Evolutionary conservation across 2,888 invertebrate genomes (phyloP).

Genomic region (Steromphala cineraria): DNA sequence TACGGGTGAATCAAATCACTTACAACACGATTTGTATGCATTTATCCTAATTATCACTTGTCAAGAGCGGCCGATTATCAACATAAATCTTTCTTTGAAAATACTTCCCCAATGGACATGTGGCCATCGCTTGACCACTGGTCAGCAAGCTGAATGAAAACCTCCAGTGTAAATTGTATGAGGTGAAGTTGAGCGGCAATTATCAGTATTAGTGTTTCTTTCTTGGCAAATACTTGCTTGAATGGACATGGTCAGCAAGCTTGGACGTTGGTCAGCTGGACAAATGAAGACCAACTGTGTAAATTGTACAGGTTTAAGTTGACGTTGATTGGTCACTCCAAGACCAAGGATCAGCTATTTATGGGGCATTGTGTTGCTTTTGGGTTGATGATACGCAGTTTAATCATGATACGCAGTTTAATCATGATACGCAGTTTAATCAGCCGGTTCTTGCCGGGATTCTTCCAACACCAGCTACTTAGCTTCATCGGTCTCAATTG

Average conservation of each 20-base stretch:
- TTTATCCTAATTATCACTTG: background rate
- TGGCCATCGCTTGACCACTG: background rate
- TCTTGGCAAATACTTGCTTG: background rate
- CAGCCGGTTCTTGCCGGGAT: background rate
- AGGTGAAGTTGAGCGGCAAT: background rate
- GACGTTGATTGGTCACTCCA: background rate
- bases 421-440: background rate
- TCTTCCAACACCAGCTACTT: no score
- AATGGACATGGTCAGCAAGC: background rate
- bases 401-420: no score
- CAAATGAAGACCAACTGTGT: background rate
- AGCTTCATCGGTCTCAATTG: no score
- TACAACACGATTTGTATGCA: background rate
- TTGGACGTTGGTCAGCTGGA: background rate
- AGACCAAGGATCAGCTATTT: background rate
- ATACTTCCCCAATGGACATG: background rate
- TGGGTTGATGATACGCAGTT: background rate
- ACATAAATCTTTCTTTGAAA: background rate
- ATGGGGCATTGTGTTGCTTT: background rate
- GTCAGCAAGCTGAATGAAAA: background rate
- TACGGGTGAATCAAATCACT: background rate
- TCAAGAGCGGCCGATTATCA: background rate
- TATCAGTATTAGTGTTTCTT: background rate
- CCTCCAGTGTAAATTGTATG: background rate
- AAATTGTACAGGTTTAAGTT: background rate